Evolutionary conservation across 2,797 vertebrate species (phyloP), one percentile per base, ranked within the genome.

Genomic region (Phylloscopus collybita): DNA sequence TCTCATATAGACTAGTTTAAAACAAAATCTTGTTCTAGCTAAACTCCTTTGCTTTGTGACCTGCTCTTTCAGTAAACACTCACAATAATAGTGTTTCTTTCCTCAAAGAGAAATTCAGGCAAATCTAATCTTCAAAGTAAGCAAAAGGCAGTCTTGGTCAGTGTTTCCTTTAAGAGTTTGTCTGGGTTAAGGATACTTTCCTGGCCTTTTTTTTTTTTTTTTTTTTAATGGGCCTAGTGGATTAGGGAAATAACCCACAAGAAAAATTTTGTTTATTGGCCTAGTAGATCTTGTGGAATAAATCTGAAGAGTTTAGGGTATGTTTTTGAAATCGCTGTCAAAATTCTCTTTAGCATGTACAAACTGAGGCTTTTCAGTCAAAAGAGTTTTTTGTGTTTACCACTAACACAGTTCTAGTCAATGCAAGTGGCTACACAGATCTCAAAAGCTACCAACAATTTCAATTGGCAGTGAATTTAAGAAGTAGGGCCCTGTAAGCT

Each of bases 181-280:
- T 61, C 23, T 54, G 7, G 4, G 7, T 44, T 73, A 42, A 62
- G 11, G 40, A 11, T 70, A 40, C 5, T 64, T 61, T 60, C 17
- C 27, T 45, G 17, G 4, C 7, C 1, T 22, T 36, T 34, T 9
- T 23, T 45, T 16, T 64, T 26, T 23, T 29, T 23, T 26, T 25
- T n/a, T 10, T 84, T 45, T 13, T 5, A 0, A 14, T 40, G 17
- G 3, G 5, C 25, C 44, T 73, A 27, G 8, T 38, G n/a, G 40
- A 15, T 42, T 74, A 61, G 32, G 45, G 38, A 32, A 80, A 40
- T 61, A 90, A 79, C 5, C 3, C 5, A 34, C 12, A 50, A 29
- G 22, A 62, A 61, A 71, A 69, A 21, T 3, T 44, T 27, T 64
- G 0, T 23, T 50, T 72, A 7, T 69, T 78, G 71, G 10, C 10